Percentiles rank a stretch among this genome's conserved stretches.
Evolutionary conservation across 1,140 invertebrate species (phyloP).

Genomic region (Thalassaphorura encarpata): DNA sequence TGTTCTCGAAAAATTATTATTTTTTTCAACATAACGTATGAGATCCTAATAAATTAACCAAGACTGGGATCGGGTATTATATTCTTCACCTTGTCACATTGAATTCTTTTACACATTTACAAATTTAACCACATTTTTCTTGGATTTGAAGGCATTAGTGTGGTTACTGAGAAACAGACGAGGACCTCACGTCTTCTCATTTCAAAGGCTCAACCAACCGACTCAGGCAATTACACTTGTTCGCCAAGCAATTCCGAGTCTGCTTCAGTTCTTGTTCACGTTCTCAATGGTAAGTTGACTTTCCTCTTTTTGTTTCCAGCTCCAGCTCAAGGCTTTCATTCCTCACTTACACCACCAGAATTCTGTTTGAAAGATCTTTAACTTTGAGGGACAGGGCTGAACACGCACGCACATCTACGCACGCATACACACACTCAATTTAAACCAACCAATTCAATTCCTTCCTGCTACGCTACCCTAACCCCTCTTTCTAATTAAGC

Average conservation of each 20-base stretch:
- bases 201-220: conserved; percentile 51
- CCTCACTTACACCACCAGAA: too few species aligned
- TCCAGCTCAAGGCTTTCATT: too few species aligned
- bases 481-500: too few species aligned
- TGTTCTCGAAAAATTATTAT: not conserved
- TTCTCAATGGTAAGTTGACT: conserved; percentile 47
- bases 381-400: too few species aligned
- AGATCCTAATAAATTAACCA: not conserved
- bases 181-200: conserved; percentile 72
- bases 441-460: too few species aligned
- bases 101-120: too few species aligned
- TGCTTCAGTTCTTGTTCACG: conserved; percentile 49
- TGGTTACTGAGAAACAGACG: conserved; percentile 74
- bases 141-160: conserved; percentile 52
- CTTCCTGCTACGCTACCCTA: too few species aligned
- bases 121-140: too few species aligned
- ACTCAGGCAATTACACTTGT: conserved; percentile 82
- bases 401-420: too few species aligned
- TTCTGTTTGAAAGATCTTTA: too few species aligned
- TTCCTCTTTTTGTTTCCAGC: not conserved
- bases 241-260: conserved; percentile 53
- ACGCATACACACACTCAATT: too few species aligned
- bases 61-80: not conserved
- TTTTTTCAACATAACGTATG: not conserved
- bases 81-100: not conserved